Evolutionary conservation across 2,797 vertebrate genomes (phyloP).

Genomic region (Leuciscus waleckii): DNA sequence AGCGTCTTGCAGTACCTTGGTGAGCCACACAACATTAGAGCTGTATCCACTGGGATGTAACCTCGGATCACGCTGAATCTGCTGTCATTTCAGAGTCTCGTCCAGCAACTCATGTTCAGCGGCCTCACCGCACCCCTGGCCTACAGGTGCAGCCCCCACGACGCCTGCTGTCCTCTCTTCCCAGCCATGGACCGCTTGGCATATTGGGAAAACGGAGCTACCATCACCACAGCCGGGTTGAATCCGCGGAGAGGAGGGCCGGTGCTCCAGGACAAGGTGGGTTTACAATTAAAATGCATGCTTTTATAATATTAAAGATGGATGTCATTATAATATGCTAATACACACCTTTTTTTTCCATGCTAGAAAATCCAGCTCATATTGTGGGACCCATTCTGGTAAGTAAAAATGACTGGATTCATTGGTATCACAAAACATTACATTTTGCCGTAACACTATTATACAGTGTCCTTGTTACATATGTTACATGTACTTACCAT

Average conservation of each 20-base stretch:
- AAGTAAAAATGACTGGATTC: constrained; percentile 62
- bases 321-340: background rate
- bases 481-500: no score
- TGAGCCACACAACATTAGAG: constrained; percentile 68
- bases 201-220: constrained; percentile 97
- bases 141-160: constrained; percentile 88
- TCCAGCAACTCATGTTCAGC: constrained; percentile 84
- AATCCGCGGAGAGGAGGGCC: constrained; percentile 81
- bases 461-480: no score
- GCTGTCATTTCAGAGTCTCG: constrained; percentile 86
- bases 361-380: constrained; percentile 84
- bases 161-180: constrained; percentile 87
- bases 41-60: constrained; percentile 6
- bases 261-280: constrained; percentile 64
- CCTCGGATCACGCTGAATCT: constrained; percentile 17
- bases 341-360: constrained; percentile 60
- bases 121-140: constrained; percentile 88
- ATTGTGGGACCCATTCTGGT: constrained; percentile 84
- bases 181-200: constrained; percentile 87
- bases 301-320: background rate
- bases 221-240: constrained; percentile 92
- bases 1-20: constrained; percentile 96
- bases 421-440: background rate
- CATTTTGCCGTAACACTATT: no score
- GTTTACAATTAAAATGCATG: background rate